Evolutionary conservation across 2,888 invertebrate species (phyloP), one percentile per base, ranked within the genome.

Genomic region (Troilus luridus): DNA sequence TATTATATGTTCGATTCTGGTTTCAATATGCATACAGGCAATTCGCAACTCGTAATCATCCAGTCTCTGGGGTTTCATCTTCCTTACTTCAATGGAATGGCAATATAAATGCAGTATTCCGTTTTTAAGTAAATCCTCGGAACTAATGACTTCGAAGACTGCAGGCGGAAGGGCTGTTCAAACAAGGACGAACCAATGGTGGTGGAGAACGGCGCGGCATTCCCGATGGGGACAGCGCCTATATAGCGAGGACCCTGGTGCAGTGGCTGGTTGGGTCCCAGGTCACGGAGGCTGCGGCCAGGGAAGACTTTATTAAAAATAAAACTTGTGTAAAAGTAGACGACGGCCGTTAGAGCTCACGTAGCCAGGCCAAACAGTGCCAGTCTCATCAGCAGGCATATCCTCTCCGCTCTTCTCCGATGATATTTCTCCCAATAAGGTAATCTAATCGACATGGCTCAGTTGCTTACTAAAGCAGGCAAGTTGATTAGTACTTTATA

Each of bases 221-320:
- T 27, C 24, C 67, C 24, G 67, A 67, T 27, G 14, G 24, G 24
- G 24, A 67, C 24, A 27, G 67, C 3, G 24, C 72, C 72, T 41
- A 41, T 41, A 67, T 24, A 67, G 67, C 24, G 5, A 41, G 27
- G 0, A 17, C 17, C 17, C 17, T 77, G 72, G 72, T 77, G 72
- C 72, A 77, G 72, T 77, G 72, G 72, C 27, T 77, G 72, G 27
- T 77, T 77, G 72, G 27, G 72, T 67, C 72, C 72, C 72, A 41
- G 72, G 72, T 77, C 72, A 77, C 72, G 72, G 67, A 67, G 67
- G 12, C 67, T 3, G 24, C 24, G 67, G 21, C 27, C 72, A 77
- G 72, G 27, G 72, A 41, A 77, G 72, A 41, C 72, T 77, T 77
- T 77, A 77, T 77, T 77, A 77, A 77, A 77, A 77, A 77, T 17